Evolutionary conservation across 2,797 vertebrate genomes (phyloP).

Genomic region (Arrhamphus sclerolepis): DNA sequence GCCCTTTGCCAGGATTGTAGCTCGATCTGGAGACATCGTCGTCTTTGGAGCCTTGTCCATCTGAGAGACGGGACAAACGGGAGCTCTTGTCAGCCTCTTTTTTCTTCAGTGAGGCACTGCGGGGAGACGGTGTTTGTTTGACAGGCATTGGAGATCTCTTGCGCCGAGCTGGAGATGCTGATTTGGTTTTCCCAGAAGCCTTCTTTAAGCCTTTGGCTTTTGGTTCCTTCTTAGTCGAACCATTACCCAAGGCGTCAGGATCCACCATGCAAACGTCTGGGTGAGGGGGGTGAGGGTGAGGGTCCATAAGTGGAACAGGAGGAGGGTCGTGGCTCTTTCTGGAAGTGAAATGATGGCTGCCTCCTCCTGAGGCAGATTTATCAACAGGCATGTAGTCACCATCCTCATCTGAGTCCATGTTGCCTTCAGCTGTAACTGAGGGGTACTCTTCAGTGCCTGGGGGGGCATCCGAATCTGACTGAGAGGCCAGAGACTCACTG

Average conservation of each 20-base stretch:
- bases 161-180: slow-evolving; percentile 88
- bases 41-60: slow-evolving; percentile 84
- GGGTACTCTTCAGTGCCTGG: slow-evolving; percentile 93
- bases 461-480: slow-evolving; percentile 92
- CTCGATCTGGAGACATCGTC: slow-evolving; percentile 88
- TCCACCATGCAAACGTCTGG: slow-evolving; percentile 99
- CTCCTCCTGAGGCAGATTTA: slow-evolving; percentile 84
- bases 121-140: slow-evolving; percentile 84
- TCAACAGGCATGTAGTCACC: slow-evolving; percentile 94
- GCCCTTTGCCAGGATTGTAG: slow-evolving; percentile 84
- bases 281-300: slow-evolving; percentile 86
- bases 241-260: slow-evolving; percentile 86
- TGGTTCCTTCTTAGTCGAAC: slow-evolving; percentile 87
- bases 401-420: slow-evolving; percentile 95
- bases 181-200: slow-evolving; percentile 86
- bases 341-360: slow-evolving; percentile 76
- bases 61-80: slow-evolving; percentile 79
- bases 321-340: slow-evolving; percentile 87
- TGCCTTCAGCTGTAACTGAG: slow-evolving; percentile 88
- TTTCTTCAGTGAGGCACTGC: slow-evolving; percentile 81
- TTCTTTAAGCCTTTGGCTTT: slow-evolving; percentile 90
- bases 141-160: slow-evolving; percentile 89
- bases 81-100: slow-evolving; percentile 87
- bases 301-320: slow-evolving; percentile 88
- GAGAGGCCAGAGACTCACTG: slow-evolving; percentile 93